These are phyloP conservation scores for Mesoclemmys tuberculata DNA, from an alignment of 2,113 vertebrate species.

Conservation along the genomic window DNA sequence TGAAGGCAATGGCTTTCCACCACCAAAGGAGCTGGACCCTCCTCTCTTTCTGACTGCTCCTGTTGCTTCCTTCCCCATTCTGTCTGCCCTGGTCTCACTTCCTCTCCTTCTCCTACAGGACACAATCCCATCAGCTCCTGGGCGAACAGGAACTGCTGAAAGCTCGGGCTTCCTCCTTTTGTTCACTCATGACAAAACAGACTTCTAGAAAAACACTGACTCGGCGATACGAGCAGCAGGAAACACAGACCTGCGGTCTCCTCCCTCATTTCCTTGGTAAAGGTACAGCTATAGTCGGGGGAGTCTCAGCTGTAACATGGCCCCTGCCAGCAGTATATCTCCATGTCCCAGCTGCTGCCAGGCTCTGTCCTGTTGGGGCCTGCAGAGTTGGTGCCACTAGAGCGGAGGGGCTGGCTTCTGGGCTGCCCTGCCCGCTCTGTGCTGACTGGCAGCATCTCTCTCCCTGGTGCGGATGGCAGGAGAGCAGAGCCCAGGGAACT, in stretches of 20 bases:
- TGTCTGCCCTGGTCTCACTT: not conserved
- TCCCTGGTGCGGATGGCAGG: not conserved
- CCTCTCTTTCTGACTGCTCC: not conserved
- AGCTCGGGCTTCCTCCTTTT: not conserved
- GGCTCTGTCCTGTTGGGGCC: not conserved
- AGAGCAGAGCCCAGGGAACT: not conserved
- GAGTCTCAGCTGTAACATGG: not conserved
- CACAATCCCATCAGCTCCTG: not conserved
- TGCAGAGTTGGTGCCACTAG: not conserved
- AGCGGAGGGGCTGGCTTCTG: not conserved
- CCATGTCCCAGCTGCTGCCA: not conserved
- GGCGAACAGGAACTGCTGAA: not conserved
- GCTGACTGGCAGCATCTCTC: not conserved
- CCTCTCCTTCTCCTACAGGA: not conserved
- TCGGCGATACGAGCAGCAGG: not conserved
- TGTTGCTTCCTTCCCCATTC: not conserved
- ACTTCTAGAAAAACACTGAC: not conserved
- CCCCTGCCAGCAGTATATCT: too few relatives aligned
- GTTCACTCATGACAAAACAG: not conserved
- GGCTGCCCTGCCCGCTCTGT: not conserved
- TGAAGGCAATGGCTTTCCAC: constrained; percentile 34
- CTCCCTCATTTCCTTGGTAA: not conserved
- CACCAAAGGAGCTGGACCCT: not conserved
- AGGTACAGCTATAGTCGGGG: not conserved
- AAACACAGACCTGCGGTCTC: not conserved